These are phyloP conservation scores for Sinella curviseta DNA, from an alignment of 1,140 invertebrate genomes.

Conservation along the genomic window DNA sequence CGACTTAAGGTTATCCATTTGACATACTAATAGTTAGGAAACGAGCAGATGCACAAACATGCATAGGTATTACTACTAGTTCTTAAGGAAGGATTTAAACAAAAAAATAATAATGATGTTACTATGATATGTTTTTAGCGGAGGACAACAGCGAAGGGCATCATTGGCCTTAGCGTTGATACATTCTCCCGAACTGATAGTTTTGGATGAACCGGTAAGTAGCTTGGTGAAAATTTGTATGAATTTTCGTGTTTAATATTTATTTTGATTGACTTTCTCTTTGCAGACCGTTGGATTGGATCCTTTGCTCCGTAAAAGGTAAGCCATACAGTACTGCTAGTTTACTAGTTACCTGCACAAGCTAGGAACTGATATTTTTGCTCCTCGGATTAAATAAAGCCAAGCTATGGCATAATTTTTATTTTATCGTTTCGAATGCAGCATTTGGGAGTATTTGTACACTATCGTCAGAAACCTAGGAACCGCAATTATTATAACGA, in stretches of 20 bases:
- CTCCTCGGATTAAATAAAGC: no score
- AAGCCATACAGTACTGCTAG: not conserved
- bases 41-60: no score
- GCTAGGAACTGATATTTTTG: no score
- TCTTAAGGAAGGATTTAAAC: no score
- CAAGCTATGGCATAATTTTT: not conserved
- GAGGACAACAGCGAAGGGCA: not conserved
- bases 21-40: no score
- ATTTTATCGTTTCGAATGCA: not conserved
- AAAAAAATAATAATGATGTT: no score
- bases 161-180: not conserved
- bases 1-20: not conserved
- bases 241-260: no score
- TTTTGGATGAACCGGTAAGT: constrained; percentile 13
- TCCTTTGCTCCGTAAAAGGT: constrained; percentile 35
- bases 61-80: no score
- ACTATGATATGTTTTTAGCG: no score
- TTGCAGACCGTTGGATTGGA: constrained; percentile 37
- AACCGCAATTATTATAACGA: not conserved
- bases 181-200: not conserved
- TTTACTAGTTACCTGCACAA: not conserved
- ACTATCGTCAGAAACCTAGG: not conserved
- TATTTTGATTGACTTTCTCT: no score
- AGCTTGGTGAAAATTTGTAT: not conserved
- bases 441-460: not conserved